Evolutionary conservation across 2,797 vertebrate species (phyloP).

Genomic region (Typhlichthys eigenmanni): DNA sequence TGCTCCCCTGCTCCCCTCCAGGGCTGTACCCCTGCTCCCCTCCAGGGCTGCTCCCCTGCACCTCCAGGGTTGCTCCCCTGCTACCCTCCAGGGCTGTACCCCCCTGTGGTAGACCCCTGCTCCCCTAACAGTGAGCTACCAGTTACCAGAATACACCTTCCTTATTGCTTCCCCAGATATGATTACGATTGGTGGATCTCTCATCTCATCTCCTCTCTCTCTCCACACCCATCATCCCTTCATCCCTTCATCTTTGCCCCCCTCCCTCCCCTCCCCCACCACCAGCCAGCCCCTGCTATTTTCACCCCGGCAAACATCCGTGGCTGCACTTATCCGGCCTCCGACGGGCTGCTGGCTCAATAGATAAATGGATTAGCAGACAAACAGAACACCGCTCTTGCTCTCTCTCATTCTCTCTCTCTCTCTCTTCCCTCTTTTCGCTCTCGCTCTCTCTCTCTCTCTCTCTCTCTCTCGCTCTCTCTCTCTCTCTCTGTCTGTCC

Average conservation of each 20-base stretch:
- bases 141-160: too few relatives aligned
- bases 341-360: constrained; percentile 92
- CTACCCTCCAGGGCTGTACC: too few relatives aligned
- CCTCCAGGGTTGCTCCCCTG: too few relatives aligned
- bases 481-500: constrained; percentile 46
- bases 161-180: too few relatives aligned
- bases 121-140: too few relatives aligned
- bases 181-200: constrained; percentile 3
- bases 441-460: constrained; percentile 54
- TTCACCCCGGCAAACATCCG: constrained; percentile 80
- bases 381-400: constrained; percentile 97
- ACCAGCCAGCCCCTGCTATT: constrained; percentile 74
- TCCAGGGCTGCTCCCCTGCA: too few relatives aligned
- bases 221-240: constrained; percentile 17
- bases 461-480: constrained; percentile 49
- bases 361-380: constrained; percentile 92
- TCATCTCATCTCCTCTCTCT: constrained; percentile 27
- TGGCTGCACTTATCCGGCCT: constrained; percentile 80
- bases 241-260: constrained; percentile 25
- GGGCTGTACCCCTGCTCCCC: too few relatives aligned
- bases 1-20: too few relatives aligned
- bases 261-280: constrained; percentile 46
- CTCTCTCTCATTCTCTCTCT: too few relatives aligned
- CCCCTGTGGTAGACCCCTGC: too few relatives aligned
- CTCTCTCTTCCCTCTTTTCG: constrained; percentile 58